Evolutionary conservation across 2,113 vertebrate species (phyloP), one percentile per base, ranked within the genome.

Genomic region (Tylochromis polylepis): DNA sequence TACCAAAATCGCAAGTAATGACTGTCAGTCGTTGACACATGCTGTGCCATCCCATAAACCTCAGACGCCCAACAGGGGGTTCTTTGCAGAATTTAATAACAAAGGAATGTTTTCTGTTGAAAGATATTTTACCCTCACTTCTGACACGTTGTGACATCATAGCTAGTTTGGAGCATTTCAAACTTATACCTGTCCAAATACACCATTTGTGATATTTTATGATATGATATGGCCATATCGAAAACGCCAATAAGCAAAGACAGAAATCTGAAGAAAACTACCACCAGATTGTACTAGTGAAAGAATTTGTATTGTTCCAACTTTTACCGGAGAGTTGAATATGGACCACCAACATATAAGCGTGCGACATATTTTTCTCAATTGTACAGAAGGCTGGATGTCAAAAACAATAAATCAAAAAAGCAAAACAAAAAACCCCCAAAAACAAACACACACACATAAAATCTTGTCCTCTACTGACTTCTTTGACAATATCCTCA

Each of bases 381-480:
- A 56, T 65, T 24, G 65, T 53, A 82, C 51, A 86, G 70, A 86
- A 62, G 70, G 56, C 82, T 78, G 46, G 12, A 22, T 77, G 86
- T 89, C 82, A 91, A 84, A 90, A 83, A 83, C 57, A 85, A 89
- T 86, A 86, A 80, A 92, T 85, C 84, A 84, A 27, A 24, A 49
- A 27, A 46, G 29, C 41, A 16, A 72, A 75, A 75, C 22, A 16
- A 9, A 18, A 18, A 6, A 82, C 2, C 34, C 20, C 11, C 67
- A 11, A 22, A 65, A 49, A 29, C 8, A 49, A 49, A 49, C 22
- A 49, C 3, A 18, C 14, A 29, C 15, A 75, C 0, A 8, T 14
- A 72, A 15, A 81, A 81, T 82, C 36, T 59, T 81, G 70, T 51
- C n/a, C 8, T 88, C 85, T 46, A 72, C 82, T 4, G 78, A 83